These are phyloP conservation scores for Pogonomyrmex californicus DNA, from an alignment of 1,140 invertebrate genomes.

Conservation along the genomic window DNA sequence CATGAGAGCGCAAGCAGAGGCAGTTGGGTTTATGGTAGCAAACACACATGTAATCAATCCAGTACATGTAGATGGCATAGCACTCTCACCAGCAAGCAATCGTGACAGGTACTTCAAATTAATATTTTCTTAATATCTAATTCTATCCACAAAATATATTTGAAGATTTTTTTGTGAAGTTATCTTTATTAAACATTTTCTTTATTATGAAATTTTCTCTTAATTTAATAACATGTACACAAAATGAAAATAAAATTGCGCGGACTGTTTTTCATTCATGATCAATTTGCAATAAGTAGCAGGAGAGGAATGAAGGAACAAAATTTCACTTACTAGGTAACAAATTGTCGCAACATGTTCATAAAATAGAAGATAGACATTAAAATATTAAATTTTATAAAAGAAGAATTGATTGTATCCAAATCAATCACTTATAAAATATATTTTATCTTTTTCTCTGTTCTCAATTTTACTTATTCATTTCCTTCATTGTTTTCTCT, in stretches of 20 bases:
- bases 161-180: not conserved
- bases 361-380: not conserved
- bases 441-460: not conserved
- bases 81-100: conserved; percentile 88
- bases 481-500: not conserved
- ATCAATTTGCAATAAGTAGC: not conserved
- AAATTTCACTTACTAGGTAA: not conserved
- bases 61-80: conserved; percentile 90
- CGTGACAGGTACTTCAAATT: conserved; percentile 58
- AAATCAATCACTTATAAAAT: not conserved
- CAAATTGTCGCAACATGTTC: not conserved
- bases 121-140: conserved; percentile 64
- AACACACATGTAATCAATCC: conserved; percentile 86
- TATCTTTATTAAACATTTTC: not conserved
- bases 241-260: not conserved
- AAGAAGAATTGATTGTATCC: not conserved
- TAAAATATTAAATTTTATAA: not conserved
- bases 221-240: not conserved
- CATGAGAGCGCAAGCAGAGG: conserved; percentile 88
- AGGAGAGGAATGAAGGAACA: not conserved
- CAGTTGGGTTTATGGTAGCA: conserved; percentile 88
- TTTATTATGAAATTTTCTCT: not conserved
- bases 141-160: not conserved
- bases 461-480: not conserved
- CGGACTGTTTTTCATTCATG: not conserved